phyloP scores from a whole-genome alignment of 2,113 vertebrate genomes.

The Rhegmatorhina hoffmannsi region DNA sequence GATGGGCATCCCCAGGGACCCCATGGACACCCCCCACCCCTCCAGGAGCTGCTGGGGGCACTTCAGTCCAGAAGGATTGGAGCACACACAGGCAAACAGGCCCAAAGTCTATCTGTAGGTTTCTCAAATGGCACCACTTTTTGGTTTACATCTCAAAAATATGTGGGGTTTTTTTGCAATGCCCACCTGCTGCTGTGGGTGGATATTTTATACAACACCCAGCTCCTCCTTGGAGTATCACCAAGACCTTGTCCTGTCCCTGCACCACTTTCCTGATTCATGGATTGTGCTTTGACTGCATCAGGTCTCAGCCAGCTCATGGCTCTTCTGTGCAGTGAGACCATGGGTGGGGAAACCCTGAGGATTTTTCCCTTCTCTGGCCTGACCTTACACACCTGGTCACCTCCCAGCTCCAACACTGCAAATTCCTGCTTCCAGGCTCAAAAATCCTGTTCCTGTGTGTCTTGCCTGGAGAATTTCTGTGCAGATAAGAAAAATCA shows the following conservation, averaged over 20 bases:
- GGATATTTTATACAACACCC: not conserved
- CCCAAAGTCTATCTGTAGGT: not conserved
- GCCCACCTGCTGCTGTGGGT: not conserved
- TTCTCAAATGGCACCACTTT: not conserved
- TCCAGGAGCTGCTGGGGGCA: accelerated
- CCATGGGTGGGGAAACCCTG: not conserved
- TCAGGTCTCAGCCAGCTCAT: not conserved
- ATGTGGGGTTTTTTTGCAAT: not conserved
- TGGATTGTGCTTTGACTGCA: not conserved
- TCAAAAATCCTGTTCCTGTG: not conserved
- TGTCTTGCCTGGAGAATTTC: not conserved
- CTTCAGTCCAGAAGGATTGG: not conserved
- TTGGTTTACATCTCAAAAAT: not conserved
- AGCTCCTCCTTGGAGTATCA: accelerated
- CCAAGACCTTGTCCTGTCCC: not conserved
- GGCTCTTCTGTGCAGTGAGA: not conserved
- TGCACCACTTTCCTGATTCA: not conserved
- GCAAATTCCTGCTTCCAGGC: not conserved
- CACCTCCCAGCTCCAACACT: not conserved
- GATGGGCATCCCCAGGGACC: not conserved
- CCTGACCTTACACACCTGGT: not conserved
- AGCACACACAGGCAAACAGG: accelerated
- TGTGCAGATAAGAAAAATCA: not conserved
- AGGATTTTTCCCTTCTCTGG: not conserved
- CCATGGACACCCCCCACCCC: not conserved